These are phyloP conservation scores for Psittacula echo DNA, from an alignment of 2,797 vertebrate genomes.

Conservation along the genomic window DNA sequence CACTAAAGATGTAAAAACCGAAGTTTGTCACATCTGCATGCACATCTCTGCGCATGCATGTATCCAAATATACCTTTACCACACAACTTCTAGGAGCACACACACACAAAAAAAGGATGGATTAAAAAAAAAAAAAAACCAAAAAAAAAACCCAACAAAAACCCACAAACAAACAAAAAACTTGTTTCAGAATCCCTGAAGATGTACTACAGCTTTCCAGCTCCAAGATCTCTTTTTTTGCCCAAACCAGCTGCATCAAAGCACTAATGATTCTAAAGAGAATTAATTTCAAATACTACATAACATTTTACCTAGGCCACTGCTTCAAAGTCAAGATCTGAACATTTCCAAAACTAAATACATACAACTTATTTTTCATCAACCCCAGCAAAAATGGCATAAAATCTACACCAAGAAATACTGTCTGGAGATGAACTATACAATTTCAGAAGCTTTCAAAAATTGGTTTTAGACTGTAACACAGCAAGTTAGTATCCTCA, in stretches of 20 bases:
- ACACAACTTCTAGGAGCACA: neutral
- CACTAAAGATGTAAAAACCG: neutral
- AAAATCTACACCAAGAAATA: neutral
- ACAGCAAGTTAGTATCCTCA: neutral
- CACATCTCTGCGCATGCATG: neutral
- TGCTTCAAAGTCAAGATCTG: neutral
- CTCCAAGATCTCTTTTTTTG: neutral
- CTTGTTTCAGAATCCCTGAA: neutral
- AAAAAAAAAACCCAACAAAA: neutral
- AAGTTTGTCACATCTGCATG: neutral
- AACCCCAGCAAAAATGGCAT: neutral
- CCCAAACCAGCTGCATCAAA: neutral
- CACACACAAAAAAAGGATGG: neutral
- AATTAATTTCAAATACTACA: neutral
- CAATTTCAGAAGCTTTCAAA: neutral
- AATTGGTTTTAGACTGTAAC: neutral
- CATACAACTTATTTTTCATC: neutral
- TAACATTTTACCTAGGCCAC: neutral
- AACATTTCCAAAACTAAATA: neutral
- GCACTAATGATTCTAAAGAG: neutral
- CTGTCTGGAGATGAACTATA: neutral
- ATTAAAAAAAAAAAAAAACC: neutral
- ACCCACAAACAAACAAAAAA: neutral
- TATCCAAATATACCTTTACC: neutral
- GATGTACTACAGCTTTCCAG: neutral